Conservation (phyloP, 2,888 invertebrate genomes). For the Drosophila paranaensis region DNA sequence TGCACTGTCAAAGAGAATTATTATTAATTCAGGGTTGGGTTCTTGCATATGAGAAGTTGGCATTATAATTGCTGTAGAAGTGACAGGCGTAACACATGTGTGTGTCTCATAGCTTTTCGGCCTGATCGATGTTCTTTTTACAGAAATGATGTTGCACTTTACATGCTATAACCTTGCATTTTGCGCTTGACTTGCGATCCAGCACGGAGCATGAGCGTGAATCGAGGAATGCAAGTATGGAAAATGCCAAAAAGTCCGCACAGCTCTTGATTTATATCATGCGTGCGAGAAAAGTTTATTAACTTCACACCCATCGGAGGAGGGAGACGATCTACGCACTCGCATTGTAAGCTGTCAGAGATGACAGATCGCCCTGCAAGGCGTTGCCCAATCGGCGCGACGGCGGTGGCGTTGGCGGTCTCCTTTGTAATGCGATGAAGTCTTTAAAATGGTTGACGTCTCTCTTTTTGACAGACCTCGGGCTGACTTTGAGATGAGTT, state of each 20-base stretch:
- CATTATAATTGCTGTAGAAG: conserved; percentile 61
- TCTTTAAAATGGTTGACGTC: conserved; percentile 55
- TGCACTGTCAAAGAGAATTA: conserved; percentile 54
- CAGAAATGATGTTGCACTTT: conserved; percentile 66
- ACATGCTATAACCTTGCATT: conserved; percentile 45
- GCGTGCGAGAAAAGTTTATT: conserved; percentile 56
- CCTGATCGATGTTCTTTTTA: conserved; percentile 64
- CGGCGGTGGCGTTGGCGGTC: conserved; percentile 24
- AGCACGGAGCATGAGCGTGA: background rate
- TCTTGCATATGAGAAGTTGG: conserved; percentile 40
- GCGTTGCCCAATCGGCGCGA: conserved; percentile 47
- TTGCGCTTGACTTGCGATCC: conserved; percentile 55
- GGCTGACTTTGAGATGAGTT: conserved; percentile 34
- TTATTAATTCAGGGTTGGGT: conserved; percentile 58
- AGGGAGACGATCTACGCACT: conserved; percentile 20
- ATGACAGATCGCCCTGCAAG: conserved; percentile 71
- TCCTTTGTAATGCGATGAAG: conserved; percentile 56
- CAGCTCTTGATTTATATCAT: conserved; percentile 68
- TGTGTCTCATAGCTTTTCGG: conserved; percentile 14
- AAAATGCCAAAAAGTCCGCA: conserved; percentile 40
- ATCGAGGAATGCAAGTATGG: background rate
- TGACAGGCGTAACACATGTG: conserved; percentile 51
- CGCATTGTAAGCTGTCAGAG: conserved; percentile 70
- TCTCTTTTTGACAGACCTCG: conserved; percentile 29
- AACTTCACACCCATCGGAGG: conserved; percentile 57